Evolutionary conservation across 2,113 vertebrate genomes (phyloP).

Genomic region (Halcyon malimbica): DNA sequence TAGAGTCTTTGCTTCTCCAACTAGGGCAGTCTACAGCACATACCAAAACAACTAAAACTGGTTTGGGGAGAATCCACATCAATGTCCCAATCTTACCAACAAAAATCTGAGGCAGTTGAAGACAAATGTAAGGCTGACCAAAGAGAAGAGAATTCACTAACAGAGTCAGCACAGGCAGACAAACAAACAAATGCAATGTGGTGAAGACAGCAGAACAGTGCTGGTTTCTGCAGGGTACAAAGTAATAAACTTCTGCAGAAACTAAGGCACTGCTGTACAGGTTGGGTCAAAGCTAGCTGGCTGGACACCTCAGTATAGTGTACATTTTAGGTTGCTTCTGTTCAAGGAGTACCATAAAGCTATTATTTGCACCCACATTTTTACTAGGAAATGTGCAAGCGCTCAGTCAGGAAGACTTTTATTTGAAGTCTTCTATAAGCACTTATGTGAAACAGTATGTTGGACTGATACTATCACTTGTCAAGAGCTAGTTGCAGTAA

Average conservation of each 20-base stretch:
- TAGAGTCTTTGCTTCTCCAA: not conserved
- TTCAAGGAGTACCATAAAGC: not conserved
- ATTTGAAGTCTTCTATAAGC: not conserved
- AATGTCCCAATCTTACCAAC: not conserved
- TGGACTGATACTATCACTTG: not conserved
- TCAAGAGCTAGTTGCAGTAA: not conserved
- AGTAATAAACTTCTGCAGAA: not conserved
- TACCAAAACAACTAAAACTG: not conserved
- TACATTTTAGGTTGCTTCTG: not conserved
- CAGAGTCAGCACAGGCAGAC: slow-evolving; percentile 11
- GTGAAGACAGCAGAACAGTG: not conserved
- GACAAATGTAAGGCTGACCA: not conserved
- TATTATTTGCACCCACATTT: not conserved
- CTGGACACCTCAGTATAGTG: not conserved
- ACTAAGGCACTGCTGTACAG: not conserved
- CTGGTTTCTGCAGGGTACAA: not conserved
- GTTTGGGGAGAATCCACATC: not conserved
- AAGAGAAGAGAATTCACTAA: not conserved
- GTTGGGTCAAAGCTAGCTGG: not conserved
- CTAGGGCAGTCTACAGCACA: not conserved
- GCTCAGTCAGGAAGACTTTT: not conserved
- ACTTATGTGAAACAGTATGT: not conserved
- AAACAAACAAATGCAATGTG: not conserved
- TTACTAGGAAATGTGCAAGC: not conserved
- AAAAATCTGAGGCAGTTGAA: not conserved